Evolutionary conservation across 2,797 vertebrate species (phyloP).

Genomic region (Chrosomus eos): DNA sequence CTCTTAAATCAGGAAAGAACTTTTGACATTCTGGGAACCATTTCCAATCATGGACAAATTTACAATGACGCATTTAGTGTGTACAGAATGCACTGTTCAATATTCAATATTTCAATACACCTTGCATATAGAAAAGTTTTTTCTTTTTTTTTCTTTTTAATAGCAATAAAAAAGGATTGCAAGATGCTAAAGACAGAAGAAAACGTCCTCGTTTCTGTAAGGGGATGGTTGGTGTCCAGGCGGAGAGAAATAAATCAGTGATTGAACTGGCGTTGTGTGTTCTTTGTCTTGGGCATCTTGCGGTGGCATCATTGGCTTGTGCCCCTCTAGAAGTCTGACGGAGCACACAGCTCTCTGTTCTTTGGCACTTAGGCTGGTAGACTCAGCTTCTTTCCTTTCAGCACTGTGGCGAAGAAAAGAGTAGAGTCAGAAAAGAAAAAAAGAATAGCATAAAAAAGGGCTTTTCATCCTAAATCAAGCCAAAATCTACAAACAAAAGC

Average conservation of each 20-base stretch:
- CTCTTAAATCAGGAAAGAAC: constrained; percentile 13
- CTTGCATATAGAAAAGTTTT: constrained; percentile 85
- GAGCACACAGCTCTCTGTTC: constrained; percentile 75
- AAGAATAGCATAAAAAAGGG: neutral
- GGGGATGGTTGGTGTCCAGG: constrained; percentile 77
- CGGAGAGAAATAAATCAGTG: constrained; percentile 26
- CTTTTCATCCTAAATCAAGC: constrained; percentile 7
- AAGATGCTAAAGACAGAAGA: constrained; percentile 95
- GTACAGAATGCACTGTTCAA: constrained; percentile 35
- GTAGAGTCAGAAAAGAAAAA: neutral
- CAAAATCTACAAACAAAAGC: neutral
- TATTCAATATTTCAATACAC: constrained; percentile 70
- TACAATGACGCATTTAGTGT: constrained; percentile 74
- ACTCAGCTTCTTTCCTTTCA: constrained; percentile 99
- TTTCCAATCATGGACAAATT: constrained; percentile 66
- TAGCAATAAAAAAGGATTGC: constrained; percentile 93
- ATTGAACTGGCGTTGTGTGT: constrained; percentile 60
- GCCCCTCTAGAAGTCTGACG: constrained; percentile 83
- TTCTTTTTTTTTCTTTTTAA: constrained; percentile 77
- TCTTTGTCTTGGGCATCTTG: constrained; percentile 86
- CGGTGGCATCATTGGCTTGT: constrained; percentile 80
- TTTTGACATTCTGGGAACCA: constrained; percentile 68
- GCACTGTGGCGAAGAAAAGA: constrained; percentile 76
- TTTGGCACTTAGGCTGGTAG: constrained; percentile 93
- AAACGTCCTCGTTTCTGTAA: constrained; percentile 82